Conservation (phyloP, 2,797 vertebrate genomes). For the Pangasius krempfi region DNA sequence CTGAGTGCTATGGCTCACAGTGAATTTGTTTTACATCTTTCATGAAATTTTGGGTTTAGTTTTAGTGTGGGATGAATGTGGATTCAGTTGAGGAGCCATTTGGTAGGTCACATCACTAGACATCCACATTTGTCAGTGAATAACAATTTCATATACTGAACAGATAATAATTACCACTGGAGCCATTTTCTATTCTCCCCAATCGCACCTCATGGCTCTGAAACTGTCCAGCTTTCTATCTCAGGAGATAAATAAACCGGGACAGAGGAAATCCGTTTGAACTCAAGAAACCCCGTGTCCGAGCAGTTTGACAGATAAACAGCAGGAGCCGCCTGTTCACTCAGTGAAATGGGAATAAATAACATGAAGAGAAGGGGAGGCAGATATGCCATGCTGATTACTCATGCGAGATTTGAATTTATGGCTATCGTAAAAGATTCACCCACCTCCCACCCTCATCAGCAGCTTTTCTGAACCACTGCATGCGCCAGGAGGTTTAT, state of each 20-base stretch:
- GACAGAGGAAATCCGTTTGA: conserved; percentile 62
- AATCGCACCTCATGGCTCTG: neutral
- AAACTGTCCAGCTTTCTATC: neutral
- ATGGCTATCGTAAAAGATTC: conserved; percentile 66
- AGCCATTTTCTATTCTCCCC: neutral
- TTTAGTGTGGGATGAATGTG: neutral
- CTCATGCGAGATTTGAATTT: conserved; percentile 69
- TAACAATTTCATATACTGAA: neutral
- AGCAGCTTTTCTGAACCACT: conserved; percentile 69
- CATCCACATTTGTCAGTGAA: neutral
- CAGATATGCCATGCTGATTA: neutral
- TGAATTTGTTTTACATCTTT: too few relatives aligned
- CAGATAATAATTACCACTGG: neutral
- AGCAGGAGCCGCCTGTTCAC: conserved; percentile 65
- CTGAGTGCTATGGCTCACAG: too few relatives aligned
- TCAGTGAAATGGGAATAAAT: conserved; percentile 74
- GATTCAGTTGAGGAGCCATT: neutral
- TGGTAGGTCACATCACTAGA: neutral
- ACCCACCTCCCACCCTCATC: conserved; percentile 66
- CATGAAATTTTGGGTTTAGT: too few relatives aligned
- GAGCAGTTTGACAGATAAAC: conserved; percentile 66
- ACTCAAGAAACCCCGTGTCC: conserved; percentile 53
- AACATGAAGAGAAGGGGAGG: conserved; percentile 47
- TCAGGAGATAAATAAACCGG: neutral
- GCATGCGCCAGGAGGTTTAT: neutral